phyloP scores from a whole-genome alignment of 2,888 invertebrate species.

The Spisula subtruncata region DNA sequence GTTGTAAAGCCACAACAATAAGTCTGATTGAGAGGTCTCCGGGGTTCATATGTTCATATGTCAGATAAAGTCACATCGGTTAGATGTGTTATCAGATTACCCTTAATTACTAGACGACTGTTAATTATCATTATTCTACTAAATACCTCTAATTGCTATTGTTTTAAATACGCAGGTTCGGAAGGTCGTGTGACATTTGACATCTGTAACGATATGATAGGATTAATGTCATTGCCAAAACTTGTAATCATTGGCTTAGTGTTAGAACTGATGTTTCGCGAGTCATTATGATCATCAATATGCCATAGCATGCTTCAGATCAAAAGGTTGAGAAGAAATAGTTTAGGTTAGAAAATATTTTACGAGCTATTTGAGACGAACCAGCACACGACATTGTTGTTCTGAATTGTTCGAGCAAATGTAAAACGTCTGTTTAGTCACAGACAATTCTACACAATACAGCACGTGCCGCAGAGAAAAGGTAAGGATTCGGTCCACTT shows the following conservation, averaged over 20 bases:
- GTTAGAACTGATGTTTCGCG: background rate
- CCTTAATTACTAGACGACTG: constrained; percentile 27
- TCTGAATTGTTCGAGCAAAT: background rate
- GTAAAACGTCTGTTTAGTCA: background rate
- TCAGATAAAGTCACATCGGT: background rate
- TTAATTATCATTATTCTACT: constrained; percentile 34
- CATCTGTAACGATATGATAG: constrained; percentile 24
- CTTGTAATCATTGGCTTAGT: background rate
- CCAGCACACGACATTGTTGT: background rate
- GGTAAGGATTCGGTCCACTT: background rate
- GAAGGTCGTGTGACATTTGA: constrained; percentile 36
- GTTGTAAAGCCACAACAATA: background rate
- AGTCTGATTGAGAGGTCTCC: background rate
- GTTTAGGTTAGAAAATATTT: background rate
- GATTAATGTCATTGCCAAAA: constrained; percentile 2
- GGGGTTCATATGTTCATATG: background rate
- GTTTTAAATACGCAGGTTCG: constrained; percentile 19
- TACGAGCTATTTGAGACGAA: background rate
- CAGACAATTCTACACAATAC: background rate
- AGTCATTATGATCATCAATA: background rate
- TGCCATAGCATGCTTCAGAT: constrained; percentile 20
- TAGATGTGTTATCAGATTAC: constrained; percentile 7
- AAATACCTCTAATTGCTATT: constrained; percentile 44
- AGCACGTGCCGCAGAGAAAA: background rate
- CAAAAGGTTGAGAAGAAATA: background rate